phyloP scores from a whole-genome alignment of 2,797 vertebrate species.

The Crenichthys baileyi region DNA sequence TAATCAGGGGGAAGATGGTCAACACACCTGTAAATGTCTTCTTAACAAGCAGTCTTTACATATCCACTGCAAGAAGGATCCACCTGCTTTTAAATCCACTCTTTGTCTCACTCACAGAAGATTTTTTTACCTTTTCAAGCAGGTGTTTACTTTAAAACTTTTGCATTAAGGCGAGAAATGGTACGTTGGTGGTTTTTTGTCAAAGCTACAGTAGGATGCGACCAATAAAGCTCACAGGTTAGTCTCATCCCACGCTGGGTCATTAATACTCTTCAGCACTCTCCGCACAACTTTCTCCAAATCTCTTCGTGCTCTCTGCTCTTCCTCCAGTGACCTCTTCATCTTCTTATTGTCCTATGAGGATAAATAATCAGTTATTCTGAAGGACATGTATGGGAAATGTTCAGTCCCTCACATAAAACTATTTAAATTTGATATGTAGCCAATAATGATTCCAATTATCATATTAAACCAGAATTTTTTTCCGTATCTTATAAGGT shows the following conservation, averaged over 20 bases:
- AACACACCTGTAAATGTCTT: slow-evolving; percentile 8
- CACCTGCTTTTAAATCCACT: slow-evolving; percentile 47
- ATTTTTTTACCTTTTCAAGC: slow-evolving; percentile 12
- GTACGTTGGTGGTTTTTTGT: slow-evolving; percentile 8
- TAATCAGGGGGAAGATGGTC: slow-evolving; percentile 21
- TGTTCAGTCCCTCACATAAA: background rate
- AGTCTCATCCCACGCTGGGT: slow-evolving; percentile 98
- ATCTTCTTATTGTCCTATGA: slow-evolving; percentile 97
- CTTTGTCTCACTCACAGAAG: slow-evolving; percentile 32
- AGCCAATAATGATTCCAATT: background rate
- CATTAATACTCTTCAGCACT: slow-evolving; percentile 94
- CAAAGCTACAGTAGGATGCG: slow-evolving; percentile 16
- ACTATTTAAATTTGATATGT: background rate
- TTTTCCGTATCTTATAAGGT: background rate
- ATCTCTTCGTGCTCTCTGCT: slow-evolving; percentile 94
- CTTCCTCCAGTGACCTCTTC: slow-evolving; percentile 95
- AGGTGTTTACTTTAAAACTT: background rate
- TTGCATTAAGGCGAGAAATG: slow-evolving; percentile 10
- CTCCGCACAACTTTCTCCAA: slow-evolving; percentile 94
- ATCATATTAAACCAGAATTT: background rate
- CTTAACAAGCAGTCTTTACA: background rate
- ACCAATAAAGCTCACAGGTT: slow-evolving; percentile 86
- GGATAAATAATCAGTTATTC: slow-evolving; percentile 3
- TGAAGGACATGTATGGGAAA: no score
- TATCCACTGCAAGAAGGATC: background rate